Percentiles rank a stretch among this genome's conserved stretches.
These are phyloP conservation scores for Philaethria dido DNA, from an alignment of 2,888 invertebrate species.

Conservation along the genomic window DNA sequence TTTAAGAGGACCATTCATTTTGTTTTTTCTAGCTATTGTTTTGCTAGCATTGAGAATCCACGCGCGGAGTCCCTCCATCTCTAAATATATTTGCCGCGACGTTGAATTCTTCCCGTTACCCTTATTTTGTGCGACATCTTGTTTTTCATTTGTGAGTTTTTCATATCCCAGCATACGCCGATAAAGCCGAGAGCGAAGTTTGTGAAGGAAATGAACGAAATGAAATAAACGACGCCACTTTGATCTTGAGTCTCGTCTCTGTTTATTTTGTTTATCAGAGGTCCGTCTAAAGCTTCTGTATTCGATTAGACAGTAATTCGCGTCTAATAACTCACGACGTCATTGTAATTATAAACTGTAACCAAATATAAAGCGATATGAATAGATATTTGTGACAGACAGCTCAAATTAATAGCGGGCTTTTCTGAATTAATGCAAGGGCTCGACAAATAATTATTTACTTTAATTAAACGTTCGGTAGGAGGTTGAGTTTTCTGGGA, in stretches of 20 bases:
- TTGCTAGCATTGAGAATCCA: slow-evolving; percentile 52
- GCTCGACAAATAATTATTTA: slow-evolving; percentile 58
- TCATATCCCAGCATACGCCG: slow-evolving; percentile 40
- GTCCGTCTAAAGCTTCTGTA: slow-evolving; percentile 48
- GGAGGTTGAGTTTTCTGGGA: slow-evolving; percentile 57
- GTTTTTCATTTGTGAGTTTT: slow-evolving; percentile 47
- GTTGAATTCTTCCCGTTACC: slow-evolving; percentile 53
- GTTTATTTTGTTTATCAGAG: slow-evolving; percentile 56
- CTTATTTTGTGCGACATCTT: slow-evolving; percentile 47
- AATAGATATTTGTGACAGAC: slow-evolving; percentile 46
- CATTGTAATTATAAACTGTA: slow-evolving; percentile 21
- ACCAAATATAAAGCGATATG: slow-evolving; percentile 41
- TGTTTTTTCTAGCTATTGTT: slow-evolving; percentile 72
- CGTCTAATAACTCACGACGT: slow-evolving; percentile 20
- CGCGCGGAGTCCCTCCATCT: slow-evolving; percentile 25
- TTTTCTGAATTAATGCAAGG: slow-evolving; percentile 50
- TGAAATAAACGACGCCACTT: slow-evolving; percentile 59
- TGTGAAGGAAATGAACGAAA: slow-evolving; percentile 58
- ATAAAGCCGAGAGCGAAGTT: slow-evolving; percentile 48
- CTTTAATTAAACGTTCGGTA: slow-evolving; percentile 51
- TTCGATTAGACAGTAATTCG: slow-evolving; percentile 50
- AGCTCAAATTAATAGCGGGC: slow-evolving; percentile 48
- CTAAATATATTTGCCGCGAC: slow-evolving; percentile 37
- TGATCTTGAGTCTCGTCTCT: slow-evolving; percentile 51
- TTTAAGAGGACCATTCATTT: slow-evolving; percentile 70